phyloP scores from a whole-genome alignment of 2,888 invertebrate genomes.

The Lysandra bellargus region DNA sequence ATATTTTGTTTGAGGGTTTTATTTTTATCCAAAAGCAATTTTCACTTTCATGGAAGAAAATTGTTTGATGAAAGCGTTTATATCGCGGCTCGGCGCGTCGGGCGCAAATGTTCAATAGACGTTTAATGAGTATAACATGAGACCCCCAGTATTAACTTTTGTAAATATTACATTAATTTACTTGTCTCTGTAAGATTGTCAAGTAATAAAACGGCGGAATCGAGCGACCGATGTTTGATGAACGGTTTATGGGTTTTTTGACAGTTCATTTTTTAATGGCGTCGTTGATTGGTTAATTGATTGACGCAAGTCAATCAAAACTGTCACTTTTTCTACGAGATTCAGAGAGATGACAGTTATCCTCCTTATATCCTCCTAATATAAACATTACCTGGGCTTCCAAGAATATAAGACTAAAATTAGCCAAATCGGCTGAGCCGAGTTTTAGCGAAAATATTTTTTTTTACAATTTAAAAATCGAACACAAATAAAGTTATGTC shows the following conservation, averaged over 20 bases:
- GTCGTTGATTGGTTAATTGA: no score
- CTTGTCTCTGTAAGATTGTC: background rate
- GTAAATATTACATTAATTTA: background rate
- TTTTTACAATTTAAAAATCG: background rate
- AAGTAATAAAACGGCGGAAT: background rate
- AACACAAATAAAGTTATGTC: background rate
- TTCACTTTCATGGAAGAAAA: background rate
- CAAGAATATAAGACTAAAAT: no score
- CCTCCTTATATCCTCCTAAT: no score
- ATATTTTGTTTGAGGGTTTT: background rate
- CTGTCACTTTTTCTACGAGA: no score
- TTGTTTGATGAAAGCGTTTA: background rate
- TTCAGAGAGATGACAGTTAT: no score
- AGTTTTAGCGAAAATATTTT: no score
- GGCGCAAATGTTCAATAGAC: background rate
- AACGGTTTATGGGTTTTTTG: no score
- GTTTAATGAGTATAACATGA: background rate
- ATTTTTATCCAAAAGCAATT: conserved; percentile 1
- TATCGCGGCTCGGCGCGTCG: background rate
- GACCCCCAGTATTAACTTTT: background rate
- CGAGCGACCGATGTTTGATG: background rate
- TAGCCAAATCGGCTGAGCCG: no score
- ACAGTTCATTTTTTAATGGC: no score
- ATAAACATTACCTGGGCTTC: no score
- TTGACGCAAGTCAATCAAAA: no score